Conservation (phyloP, 2,113 vertebrate species). For the Ochotona princeps region DNA sequence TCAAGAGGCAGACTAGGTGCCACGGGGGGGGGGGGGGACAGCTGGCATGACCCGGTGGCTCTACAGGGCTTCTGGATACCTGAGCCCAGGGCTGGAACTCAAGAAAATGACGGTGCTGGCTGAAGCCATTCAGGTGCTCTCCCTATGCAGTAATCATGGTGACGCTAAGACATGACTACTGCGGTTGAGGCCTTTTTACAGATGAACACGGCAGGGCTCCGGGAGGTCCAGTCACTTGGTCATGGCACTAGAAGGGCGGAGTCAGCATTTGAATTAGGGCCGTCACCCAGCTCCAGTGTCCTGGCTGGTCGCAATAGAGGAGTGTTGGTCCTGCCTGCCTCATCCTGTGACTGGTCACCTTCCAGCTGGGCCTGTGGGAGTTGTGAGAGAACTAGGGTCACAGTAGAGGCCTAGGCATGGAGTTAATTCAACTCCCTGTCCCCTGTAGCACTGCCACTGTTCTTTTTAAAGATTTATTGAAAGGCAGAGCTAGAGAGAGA, state of each 20-base stretch:
- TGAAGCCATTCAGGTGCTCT: constrained; percentile 31
- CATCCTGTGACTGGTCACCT: background rate
- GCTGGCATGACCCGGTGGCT: background rate
- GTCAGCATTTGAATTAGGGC: background rate
- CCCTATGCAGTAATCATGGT: background rate
- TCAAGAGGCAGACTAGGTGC: background rate
- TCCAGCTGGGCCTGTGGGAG: background rate
- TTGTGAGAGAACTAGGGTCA: background rate
- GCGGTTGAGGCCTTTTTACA: background rate
- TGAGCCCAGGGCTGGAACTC: background rate
- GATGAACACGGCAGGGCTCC: background rate
- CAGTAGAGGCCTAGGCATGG: background rate
- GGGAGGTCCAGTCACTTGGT: background rate
- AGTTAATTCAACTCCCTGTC: too few species aligned
- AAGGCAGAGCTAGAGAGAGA: too few species aligned
- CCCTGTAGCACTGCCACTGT: too few species aligned
- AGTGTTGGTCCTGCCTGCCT: background rate
- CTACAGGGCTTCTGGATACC: background rate
- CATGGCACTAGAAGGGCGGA: background rate
- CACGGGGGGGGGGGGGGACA: background rate
- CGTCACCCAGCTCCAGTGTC: background rate
- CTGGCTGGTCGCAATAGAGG: background rate
- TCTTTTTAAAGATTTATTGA: too few species aligned
- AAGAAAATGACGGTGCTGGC: background rate
- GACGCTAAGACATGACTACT: background rate